phyloP scores from a whole-genome alignment of 2,113 vertebrate genomes.

The Hystrix brachyura region DNA sequence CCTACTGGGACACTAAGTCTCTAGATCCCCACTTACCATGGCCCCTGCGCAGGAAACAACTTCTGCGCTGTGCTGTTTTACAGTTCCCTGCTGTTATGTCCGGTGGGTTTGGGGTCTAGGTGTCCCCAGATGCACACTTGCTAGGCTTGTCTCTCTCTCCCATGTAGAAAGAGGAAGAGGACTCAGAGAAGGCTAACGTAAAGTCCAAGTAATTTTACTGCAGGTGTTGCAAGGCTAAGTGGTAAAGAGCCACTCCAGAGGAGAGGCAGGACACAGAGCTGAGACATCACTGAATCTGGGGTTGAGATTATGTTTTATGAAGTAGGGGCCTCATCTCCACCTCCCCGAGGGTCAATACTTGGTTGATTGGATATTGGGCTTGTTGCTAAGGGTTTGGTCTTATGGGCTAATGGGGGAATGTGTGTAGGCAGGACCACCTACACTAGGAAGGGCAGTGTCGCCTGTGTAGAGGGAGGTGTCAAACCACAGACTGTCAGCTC shows the following conservation, averaged over 20 bases:
- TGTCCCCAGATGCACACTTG: background rate
- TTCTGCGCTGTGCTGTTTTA: background rate
- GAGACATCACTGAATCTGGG: background rate
- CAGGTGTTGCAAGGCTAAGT: background rate
- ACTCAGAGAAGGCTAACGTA: background rate
- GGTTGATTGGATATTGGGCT: background rate
- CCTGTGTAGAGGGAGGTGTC: background rate
- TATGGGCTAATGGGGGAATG: background rate
- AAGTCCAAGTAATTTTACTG: background rate
- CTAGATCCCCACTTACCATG: fast-evolving
- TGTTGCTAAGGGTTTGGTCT: background rate
- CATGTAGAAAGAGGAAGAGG: background rate
- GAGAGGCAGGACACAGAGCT: background rate
- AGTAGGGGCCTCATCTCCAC: too few relatives aligned
- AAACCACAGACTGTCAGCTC: background rate
- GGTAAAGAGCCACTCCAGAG: background rate
- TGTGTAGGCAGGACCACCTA: background rate
- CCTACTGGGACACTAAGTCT: background rate
- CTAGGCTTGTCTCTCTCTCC: background rate
- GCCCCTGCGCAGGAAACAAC: background rate
- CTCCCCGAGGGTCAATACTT: background rate
- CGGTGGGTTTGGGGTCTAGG: background rate
- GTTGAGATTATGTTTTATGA: background rate
- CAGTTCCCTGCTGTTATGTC: background rate
- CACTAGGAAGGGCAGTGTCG: background rate